Evolutionary conservation across 2,797 vertebrate species (phyloP), one percentile per base, ranked within the genome.

Genomic region (Sebastes aleutianus): DNA sequence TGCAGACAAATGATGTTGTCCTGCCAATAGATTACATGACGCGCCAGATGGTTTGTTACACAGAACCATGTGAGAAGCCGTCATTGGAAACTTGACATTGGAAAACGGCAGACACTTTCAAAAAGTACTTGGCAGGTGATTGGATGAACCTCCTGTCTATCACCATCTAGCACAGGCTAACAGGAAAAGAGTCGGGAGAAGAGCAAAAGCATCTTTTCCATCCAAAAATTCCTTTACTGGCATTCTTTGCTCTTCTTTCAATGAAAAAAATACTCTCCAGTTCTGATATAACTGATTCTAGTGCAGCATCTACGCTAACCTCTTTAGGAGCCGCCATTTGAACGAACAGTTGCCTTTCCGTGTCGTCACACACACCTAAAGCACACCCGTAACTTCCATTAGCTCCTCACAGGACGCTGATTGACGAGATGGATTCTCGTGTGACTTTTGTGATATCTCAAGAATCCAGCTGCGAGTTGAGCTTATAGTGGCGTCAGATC

Each of bases 341-440:
- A 34, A 22, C 3, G 5, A 34, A 22, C 61, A 22, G 5, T 4
- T 1, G 8, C 1, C 18, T 14, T 7, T 31, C 26, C 2, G 2
- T 53, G 0, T 53, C 6, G 24, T 58, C 59, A 12, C 29, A 1
- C 10, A 20, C 11, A 32, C 31, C 61, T 34, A 3, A 63, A 20
- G 3, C 1, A 4, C 7, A 1, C 1, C 20, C 3, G 10, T n/a
- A n/a, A 11, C 61, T 18, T 14, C 57, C 26, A 29, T 1, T 29
- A 27, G 57, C 26, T 59, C 16, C 58, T 61, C 26, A 9, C 27
- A 5, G 16, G 58, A 13, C 4, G 27, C 1, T 39, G 0, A 36
- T 13, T 12, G 1, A 20, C 24, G 0, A 16, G 57, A 59, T 8
- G 14, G 14, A 59, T 58, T 27, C 26, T 58, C 3, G 13, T 58